phyloP scores from a whole-genome alignment of 2,888 invertebrate species.

The Melipona bicolor region DNA sequence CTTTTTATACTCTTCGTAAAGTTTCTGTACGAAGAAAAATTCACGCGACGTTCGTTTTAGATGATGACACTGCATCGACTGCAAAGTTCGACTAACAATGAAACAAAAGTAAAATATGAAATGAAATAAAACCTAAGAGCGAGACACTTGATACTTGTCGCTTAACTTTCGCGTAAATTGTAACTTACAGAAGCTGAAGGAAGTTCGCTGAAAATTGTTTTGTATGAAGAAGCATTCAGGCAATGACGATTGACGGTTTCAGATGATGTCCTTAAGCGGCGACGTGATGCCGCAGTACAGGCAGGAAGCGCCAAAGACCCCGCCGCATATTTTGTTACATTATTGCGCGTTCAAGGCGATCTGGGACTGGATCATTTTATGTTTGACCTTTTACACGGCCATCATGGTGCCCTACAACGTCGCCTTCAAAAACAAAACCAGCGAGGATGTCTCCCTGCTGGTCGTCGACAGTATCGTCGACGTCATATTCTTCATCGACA shows the following conservation, averaged over 20 bases:
- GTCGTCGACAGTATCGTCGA: slow-evolving; percentile 99
- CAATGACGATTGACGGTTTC: slow-evolving; percentile 48
- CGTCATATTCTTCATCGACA: slow-evolving; percentile 99
- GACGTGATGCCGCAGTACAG: slow-evolving; percentile 99
- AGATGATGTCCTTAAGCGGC: slow-evolving; percentile 99
- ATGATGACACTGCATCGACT: too few relatives aligned
- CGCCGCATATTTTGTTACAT: slow-evolving; percentile 99
- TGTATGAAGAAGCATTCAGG: too few relatives aligned
- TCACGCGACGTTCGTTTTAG: too few relatives aligned
- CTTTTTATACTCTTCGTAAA: too few relatives aligned
- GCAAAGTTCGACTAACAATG: too few relatives aligned
- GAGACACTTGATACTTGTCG: not conserved
- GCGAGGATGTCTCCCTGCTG: slow-evolving; percentile 96
- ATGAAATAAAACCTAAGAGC: not conserved
- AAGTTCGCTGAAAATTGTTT: too few relatives aligned
- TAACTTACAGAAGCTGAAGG: too few relatives aligned
- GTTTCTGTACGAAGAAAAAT: too few relatives aligned
- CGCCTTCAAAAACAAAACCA: slow-evolving; percentile 99
- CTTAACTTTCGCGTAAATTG: too few relatives aligned
- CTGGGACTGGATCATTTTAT: slow-evolving; percentile 99
- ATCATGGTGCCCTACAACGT: slow-evolving; percentile 99
- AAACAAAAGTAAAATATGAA: not conserved
- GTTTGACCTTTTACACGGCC: slow-evolving; percentile 99
- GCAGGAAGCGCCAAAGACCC: slow-evolving; percentile 99
- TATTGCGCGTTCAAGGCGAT: slow-evolving; percentile 99